A percentile compares a stretch with the other conserved stretches of the same genome.
These are phyloP conservation scores for Cataglyphis albicans DNA, from an alignment of 2,888 invertebrate genomes.

Conservation along the genomic window DNA sequence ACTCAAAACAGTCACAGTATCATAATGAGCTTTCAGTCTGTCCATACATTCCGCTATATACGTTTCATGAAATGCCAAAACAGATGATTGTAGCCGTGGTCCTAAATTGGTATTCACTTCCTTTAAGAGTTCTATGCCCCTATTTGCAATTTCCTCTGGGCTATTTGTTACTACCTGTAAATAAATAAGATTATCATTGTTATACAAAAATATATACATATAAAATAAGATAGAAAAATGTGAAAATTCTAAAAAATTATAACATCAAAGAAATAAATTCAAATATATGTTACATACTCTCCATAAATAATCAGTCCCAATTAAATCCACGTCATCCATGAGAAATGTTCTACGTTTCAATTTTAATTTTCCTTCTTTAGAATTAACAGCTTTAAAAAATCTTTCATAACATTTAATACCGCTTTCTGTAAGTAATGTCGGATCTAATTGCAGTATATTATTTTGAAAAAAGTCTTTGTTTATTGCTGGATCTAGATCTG, in stretches of 20 bases:
- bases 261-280: background rate
- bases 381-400: constrained; percentile 97
- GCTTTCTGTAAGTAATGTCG: constrained; percentile 95
- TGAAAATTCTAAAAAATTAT: background rate
- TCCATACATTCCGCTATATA: constrained; percentile 97
- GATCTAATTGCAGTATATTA: constrained; percentile 96
- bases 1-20: constrained; percentile 91
- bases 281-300: constrained; percentile 87
- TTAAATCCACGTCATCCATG: constrained; percentile 97
- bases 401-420: constrained; percentile 96
- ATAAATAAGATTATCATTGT: constrained; percentile 15
- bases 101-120: constrained; percentile 98
- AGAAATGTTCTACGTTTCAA: constrained; percentile 94
- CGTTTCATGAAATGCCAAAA: constrained; percentile 95
- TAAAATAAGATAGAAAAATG: background rate
- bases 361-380: constrained; percentile 96
- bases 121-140: constrained; percentile 96
- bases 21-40: constrained; percentile 94
- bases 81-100: constrained; percentile 92
- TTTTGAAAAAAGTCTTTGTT: constrained; percentile 98
- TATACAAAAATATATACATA: constrained; percentile 1
- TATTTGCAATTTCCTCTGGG: constrained; percentile 96
- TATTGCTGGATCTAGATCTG: constrained; percentile 98
- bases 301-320: constrained; percentile 99
- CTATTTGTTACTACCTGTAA: constrained; percentile 94